A percentile compares a stretch with the other conserved stretches of the same genome.
Conservation (phyloP, 1,140 invertebrate genomes). For the Brachionus koreanus region DNA sequence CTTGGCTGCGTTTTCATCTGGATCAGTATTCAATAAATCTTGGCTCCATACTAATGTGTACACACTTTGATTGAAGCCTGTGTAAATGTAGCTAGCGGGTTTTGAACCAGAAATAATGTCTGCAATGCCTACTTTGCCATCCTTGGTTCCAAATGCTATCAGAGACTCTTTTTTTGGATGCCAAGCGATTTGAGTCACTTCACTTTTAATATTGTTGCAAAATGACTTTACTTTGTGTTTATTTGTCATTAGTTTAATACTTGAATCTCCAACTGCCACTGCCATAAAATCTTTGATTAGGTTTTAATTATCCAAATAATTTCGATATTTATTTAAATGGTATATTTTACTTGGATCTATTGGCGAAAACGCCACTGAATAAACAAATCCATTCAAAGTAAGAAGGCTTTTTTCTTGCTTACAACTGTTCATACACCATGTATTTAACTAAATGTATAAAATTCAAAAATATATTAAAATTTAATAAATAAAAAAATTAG, state of each 20-base stretch:
- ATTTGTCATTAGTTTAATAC: constrained; percentile 7
- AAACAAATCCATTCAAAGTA: constrained; percentile 39
- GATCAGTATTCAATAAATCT: background rate
- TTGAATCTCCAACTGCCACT: background rate
- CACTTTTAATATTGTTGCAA: constrained; percentile 21
- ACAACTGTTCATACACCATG: background rate
- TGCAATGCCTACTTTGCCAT: constrained; percentile 29
- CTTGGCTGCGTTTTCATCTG: background rate
- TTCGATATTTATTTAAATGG: background rate
- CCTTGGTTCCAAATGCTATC: constrained; percentile 38
- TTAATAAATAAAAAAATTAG: no score
- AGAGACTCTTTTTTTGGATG: constrained; percentile 36
- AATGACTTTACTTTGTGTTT: background rate
- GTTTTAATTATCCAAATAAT: background rate
- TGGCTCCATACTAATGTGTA: constrained; percentile 31
- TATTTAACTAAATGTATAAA: constrained; percentile 13
- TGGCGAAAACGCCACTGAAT: constrained; percentile 14
- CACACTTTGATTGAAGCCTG: constrained; percentile 25
- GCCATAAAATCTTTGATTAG: constrained; percentile 24
- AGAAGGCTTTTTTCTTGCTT: constrained; percentile 7
- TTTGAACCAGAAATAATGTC: background rate
- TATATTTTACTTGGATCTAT: constrained; percentile 29
- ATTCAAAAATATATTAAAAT: no score
- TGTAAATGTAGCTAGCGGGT: background rate
- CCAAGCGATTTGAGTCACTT: constrained; percentile 36